Percentiles rank a stretch among this genome's conserved stretches.
Evolutionary conservation across 2,888 invertebrate genomes (phyloP).

Genomic region (Schrankia costaestrigalis): DNA sequence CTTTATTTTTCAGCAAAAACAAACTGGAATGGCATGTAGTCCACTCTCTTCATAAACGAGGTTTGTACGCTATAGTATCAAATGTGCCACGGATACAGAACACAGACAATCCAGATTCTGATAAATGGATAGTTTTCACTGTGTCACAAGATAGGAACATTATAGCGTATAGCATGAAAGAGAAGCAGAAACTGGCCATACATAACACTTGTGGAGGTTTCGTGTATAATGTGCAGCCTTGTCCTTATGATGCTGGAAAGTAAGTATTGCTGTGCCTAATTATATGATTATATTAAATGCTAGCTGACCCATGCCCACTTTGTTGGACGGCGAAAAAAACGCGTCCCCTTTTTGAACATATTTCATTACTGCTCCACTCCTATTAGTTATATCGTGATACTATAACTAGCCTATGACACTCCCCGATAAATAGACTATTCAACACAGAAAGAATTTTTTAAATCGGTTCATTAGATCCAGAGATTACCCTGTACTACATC

Average conservation of each 20-base stretch:
- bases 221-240: constrained; percentile 82
- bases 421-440: no score
- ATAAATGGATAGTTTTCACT: constrained; percentile 78
- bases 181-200: constrained; percentile 49
- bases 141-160: constrained; percentile 82
- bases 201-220: constrained; percentile 83
- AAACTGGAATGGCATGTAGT: constrained; percentile 53
- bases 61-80: constrained; percentile 82
- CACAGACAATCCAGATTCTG: background rate
- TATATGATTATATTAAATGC: no score
- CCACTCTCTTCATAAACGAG: constrained; percentile 77
- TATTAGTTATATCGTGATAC: no score
- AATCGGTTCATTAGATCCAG: no score
- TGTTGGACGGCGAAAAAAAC: no score
- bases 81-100: constrained; percentile 56
- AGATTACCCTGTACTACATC: no score
- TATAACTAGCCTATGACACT: no score
- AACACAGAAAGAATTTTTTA: no score
- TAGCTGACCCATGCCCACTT: no score
- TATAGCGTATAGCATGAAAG: constrained; percentile 68
- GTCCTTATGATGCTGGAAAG: constrained; percentile 86
- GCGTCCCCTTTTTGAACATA: no score
- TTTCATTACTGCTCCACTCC: no score
- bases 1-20: constrained; percentile 48
- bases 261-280: no score